Base-by-base conservation (phyloP, 2,888 invertebrate genomes). In the Morpho deidamia region DNA sequence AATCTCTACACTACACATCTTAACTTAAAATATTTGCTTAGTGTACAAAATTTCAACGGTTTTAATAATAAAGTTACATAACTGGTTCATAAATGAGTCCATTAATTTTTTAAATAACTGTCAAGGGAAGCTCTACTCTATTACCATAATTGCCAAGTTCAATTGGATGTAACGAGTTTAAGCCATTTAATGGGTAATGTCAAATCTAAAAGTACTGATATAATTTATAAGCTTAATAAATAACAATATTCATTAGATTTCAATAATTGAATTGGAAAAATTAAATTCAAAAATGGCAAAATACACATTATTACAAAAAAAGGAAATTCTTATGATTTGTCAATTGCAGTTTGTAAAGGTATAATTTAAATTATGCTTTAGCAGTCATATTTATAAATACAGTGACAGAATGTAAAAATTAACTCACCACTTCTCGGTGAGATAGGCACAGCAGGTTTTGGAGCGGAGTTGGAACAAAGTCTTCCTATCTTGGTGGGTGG, bases 401-500 rank as follows among this genome's bases (percentile, higher is more conserved):
- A 23, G 23, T 3, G 5, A 23, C 2, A 23, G 23, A 23, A 23
- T 23, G 3, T 23, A 33, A 42, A 32, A 40, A 45, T 49, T 7
- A 50, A 83, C 90, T 90, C 69, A 90, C 90, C 90, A 72, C 74
- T 74, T 82, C 90, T 83, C 12, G 92, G 92, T 55, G 92, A 89
- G 44, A 91, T 85, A 35, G 94, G 93, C 52, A 94, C 78, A n/a
- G 93, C 92, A 59, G 93, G 93, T 77, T 94, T 93, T 8, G 93
- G 93, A 58, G 91, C 86, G 57, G 91, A 84, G 53, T 91, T 90
- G 64, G 91, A 91, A 69, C 94, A 93, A 39, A 93, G 90, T 63
- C 94, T 83, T 55, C 93, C 93, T 70, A 94, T 94, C 81, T 93
- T 93, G 43, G 92, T 90, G 7, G 93, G 93, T 48, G 87, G 92